Percentiles rank a stretch among this genome's conserved stretches.
Conservation (phyloP, 2,888 invertebrate genomes). For the Cosmorhoe ocellata region DNA sequence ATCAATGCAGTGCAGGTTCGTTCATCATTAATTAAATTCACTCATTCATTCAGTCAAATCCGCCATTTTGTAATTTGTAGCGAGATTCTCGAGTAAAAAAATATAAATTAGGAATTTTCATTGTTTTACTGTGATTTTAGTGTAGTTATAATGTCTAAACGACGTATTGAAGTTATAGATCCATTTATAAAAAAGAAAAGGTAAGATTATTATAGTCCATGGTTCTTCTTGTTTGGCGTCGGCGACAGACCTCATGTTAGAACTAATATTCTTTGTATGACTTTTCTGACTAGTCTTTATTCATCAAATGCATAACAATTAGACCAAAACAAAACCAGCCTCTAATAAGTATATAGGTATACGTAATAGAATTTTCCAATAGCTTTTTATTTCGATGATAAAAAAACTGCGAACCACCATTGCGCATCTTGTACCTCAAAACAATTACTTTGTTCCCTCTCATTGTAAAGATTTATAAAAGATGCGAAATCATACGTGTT, state of each 20-base stretch:
- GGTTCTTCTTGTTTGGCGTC: conserved; percentile 30
- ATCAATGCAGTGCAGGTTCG: no score
- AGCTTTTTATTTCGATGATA: no score
- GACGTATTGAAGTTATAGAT: conserved; percentile 93
- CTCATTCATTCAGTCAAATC: background rate
- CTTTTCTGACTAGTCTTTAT: background rate
- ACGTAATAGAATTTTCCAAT: no score
- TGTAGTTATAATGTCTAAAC: conserved; percentile 86
- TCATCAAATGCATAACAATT: no score
- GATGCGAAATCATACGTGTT: no score
- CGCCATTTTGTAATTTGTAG: conserved; percentile 70
- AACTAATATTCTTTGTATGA: conserved; percentile 15
- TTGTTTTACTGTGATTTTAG: conserved; percentile 47
- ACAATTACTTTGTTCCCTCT: no score
- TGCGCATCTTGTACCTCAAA: no score
- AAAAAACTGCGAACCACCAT: no score
- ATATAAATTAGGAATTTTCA: conserved; percentile 43
- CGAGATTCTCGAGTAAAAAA: conserved; percentile 38
- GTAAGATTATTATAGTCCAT: conserved; percentile 64
- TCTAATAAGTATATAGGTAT: no score
- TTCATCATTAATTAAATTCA: no score
- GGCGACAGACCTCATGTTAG: conserved; percentile 26
- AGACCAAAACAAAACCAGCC: no score
- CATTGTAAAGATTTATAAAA: no score
- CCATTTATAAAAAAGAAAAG: conserved; percentile 90